phyloP scores from a whole-genome alignment of 64 coral and sea anemone genomes.

The Actinia tenebrosa region DNA sequence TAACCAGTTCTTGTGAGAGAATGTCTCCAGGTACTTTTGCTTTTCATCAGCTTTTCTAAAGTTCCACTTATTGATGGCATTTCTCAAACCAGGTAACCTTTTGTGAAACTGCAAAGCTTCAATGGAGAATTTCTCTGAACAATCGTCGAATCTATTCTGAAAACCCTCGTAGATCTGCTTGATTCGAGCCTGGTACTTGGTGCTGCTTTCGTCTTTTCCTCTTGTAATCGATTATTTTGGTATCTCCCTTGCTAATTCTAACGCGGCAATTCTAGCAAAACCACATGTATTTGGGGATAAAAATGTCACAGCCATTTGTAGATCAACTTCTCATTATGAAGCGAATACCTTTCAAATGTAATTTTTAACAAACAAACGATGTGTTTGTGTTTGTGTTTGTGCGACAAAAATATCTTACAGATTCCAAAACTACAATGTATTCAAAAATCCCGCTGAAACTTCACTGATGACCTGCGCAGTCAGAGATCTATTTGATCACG shows the following conservation, averaged over 20 bases:
- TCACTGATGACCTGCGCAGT: not conserved
- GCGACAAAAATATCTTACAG: conserved; percentile 12
- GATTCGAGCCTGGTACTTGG: conserved; percentile 38
- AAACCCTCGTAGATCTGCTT: conserved; percentile 9
- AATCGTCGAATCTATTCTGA: not conserved
- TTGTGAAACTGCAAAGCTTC: conserved; percentile 17
- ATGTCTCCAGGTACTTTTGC: conserved; percentile 44
- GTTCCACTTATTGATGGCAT: conserved; percentile 33
- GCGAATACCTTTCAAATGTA: not conserved
- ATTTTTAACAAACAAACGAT: not conserved
- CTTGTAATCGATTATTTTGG: not conserved
- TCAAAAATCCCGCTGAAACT: conserved; percentile 16
- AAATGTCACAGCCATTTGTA: conserved; percentile 35
- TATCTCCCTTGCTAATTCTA: not conserved
- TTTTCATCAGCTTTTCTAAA: conserved; percentile 35
- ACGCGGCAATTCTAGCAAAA: conserved; percentile 44
- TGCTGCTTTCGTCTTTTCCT: conserved; percentile 17
- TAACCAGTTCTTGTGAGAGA: conserved; percentile 41
- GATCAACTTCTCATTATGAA: not conserved
- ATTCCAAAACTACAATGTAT: conserved; percentile 16
- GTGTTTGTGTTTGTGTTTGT: no score
- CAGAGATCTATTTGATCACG: not conserved
- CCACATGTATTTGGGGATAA: conserved; percentile 28
- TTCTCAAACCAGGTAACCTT: conserved; percentile 29
- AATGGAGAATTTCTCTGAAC: conserved; percentile 7